Evolutionary conservation across 2,797 vertebrate species (phyloP).

Genomic region (Chromis chromis): DNA sequence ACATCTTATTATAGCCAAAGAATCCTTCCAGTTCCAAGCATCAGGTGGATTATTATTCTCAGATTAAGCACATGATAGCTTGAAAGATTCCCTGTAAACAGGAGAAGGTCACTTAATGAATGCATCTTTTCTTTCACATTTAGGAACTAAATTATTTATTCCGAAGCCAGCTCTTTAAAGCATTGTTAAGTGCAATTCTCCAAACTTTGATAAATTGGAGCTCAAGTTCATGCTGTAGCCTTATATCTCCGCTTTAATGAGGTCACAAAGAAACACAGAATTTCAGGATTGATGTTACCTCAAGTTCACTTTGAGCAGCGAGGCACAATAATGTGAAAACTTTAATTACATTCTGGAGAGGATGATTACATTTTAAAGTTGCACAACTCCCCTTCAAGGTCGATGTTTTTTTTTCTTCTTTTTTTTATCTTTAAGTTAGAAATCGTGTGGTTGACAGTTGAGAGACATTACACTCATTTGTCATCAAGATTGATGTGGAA

Average conservation of each 20-base stretch:
- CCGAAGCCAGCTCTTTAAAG: neutral
- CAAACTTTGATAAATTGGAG: neutral
- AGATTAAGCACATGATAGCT: neutral
- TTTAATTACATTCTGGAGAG: conserved; percentile 24
- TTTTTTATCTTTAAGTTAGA: conserved; percentile 9
- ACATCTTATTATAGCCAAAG: conserved; percentile 10
- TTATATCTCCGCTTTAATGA: conserved; percentile 6
- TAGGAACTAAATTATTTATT: neutral
- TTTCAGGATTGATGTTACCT: conserved; percentile 7
- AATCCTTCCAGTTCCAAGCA: neutral
- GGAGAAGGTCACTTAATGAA: neutral
- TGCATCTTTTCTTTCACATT: neutral
- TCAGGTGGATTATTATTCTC: neutral
- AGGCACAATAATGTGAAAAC: conserved; percentile 15
- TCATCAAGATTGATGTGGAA: conserved; percentile 4
- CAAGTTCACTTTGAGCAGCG: conserved; percentile 7
- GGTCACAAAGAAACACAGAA: neutral
- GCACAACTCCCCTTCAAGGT: neutral
- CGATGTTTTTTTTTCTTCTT: neutral
- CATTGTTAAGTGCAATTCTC: neutral
- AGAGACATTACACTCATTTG: conserved; percentile 10
- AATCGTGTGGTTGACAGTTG: conserved; percentile 2
- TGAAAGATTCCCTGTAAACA: neutral
- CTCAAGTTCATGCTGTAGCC: neutral
- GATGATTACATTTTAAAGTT: conserved; percentile 19